phyloP scores from a whole-genome alignment of 2,888 invertebrate species.

The Aelia acuminata region DNA sequence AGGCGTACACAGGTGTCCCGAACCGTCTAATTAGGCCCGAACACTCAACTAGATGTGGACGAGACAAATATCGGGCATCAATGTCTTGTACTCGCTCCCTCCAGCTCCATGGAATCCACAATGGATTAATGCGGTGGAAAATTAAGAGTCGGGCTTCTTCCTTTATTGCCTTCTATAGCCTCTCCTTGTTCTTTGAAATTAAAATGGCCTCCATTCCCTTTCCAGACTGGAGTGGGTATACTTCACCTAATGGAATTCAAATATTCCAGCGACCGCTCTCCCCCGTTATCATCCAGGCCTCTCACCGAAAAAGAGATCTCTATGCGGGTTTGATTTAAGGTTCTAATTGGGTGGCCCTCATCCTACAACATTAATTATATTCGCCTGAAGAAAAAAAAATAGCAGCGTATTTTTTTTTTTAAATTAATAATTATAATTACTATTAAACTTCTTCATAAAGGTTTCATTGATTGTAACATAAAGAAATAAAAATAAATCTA shows the following conservation, averaged over 20 bases:
- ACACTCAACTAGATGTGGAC: constrained; percentile 27
- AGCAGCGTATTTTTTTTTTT: too few relatives aligned
- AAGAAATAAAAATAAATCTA: too few relatives aligned
- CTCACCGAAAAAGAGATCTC: not conserved
- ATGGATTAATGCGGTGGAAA: constrained; percentile 59
- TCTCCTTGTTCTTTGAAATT: constrained; percentile 56
- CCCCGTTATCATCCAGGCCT: not conserved
- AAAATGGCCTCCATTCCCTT: constrained; percentile 45
- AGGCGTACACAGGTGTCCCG: constrained; percentile 5
- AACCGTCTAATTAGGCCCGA: not conserved
- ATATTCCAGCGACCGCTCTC: constrained; percentile 27
- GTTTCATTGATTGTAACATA: too few relatives aligned
- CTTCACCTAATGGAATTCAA: constrained; percentile 58
- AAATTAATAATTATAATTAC: too few relatives aligned
- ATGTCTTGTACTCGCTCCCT: not conserved
- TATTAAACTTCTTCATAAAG: too few relatives aligned
- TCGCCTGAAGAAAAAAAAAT: too few relatives aligned
- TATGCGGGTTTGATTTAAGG: not conserved
- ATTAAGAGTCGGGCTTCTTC: constrained; percentile 52
- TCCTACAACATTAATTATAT: not conserved
- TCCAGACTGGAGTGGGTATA: constrained; percentile 11
- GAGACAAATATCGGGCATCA: constrained; percentile 20
- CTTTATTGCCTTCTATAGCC: constrained; percentile 42
- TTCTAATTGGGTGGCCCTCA: not conserved
- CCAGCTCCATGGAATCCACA: not conserved